Evolutionary conservation across 1,140 invertebrate species (phyloP), one percentile per base, ranked within the genome.

Genomic region (Bombus confusus): DNA sequence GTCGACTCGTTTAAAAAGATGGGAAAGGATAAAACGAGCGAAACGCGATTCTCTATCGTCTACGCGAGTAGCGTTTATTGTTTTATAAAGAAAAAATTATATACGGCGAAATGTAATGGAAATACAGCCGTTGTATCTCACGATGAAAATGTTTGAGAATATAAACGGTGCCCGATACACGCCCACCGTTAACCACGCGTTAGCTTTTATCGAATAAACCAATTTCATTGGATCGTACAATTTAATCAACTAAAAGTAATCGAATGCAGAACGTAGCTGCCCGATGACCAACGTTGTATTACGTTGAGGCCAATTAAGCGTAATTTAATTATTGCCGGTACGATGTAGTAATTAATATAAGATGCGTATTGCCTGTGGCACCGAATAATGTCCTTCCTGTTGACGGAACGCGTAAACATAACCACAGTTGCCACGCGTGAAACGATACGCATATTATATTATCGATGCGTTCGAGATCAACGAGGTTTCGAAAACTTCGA

Each of bases 171-270:
- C 22, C 3, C 31, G 2, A 57, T 57, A 9, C 77, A 37, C 18
- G 34, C 28, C 31, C 62, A 39, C 15, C 77, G 39, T 59, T 59
- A 85, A 74, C 62, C 78, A 47, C 41, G 28, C 69, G 78, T 74
- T 80, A 80, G 68, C 69, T 81, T 81, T 81, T 59, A 80, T 80
- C 78, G 78, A 85, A 73, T 85, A 81, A 85, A 85, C 71, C 84
- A 80, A 85, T 85, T 75, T 81, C 59, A 85, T 85, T 81, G 78
- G 37, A 81, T 57, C 43, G 79, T 80, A 75, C 84, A 66, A 80
- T 75, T 85, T 81, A 85, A 85, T 80, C 59, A 85, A 81, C 79
- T 80, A 80, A 85, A 85, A 69, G 79, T 85, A 85, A 85, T 75
- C 79, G 79, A 74, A 81, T 39, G 34, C 71, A 31, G 28, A 57